Percentiles rank a stretch among this genome's conserved stretches.
Evolutionary conservation across 2,797 vertebrate species (phyloP).

Genomic region (Zenarchopterus dispar): DNA sequence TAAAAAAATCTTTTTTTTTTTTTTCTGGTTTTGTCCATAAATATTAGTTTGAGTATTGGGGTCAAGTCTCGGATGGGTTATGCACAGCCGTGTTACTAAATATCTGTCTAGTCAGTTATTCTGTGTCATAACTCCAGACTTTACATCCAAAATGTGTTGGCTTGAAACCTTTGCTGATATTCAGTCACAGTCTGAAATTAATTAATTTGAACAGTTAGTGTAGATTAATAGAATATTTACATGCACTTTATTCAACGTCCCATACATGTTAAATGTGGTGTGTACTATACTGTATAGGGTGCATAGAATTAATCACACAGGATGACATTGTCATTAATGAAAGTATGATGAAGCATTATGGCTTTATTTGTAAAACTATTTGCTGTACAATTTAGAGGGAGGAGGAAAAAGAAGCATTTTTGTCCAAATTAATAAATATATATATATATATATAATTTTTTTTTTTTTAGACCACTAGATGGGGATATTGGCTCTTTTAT

Average conservation of each 20-base stretch:
- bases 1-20: no score
- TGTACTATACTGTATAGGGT: neutral
- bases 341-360: neutral
- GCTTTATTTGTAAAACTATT: neutral
- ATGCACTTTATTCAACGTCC: no score
- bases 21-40: neutral
- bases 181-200: no score
- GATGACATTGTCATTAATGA: neutral
- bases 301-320: neutral
- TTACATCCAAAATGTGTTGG: no score
- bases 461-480: slow-evolving; percentile 60
- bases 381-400: neutral
- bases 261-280: no score
- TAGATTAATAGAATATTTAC: neutral
- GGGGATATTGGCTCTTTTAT: slow-evolving; percentile 44
- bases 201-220: no score
- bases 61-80: neutral
- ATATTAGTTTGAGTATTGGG: slow-evolving; percentile 1
- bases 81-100: neutral
- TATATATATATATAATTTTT: no score
- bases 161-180: no score
- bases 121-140: neutral
- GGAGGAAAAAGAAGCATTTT: neutral
- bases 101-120: neutral
- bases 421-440: slow-evolving; percentile 14